Evolutionary conservation across 2,113 vertebrate species (phyloP).

Genomic region (Gila orcuttii): DNA sequence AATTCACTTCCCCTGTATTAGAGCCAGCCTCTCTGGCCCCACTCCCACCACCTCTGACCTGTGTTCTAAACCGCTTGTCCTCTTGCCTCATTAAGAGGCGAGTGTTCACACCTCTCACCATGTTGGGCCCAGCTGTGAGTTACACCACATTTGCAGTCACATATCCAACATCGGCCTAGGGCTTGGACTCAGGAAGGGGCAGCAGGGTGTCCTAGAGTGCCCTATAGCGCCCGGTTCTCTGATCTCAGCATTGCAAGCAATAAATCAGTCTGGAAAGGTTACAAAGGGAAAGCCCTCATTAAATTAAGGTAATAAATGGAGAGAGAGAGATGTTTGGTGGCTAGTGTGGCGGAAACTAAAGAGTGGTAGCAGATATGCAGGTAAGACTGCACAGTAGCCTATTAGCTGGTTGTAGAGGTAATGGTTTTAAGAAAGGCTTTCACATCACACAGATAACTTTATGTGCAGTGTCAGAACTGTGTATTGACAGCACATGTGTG

Average conservation of each 20-base stretch:
- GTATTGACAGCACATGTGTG: slow-evolving; percentile 28
- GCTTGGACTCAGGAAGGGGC: slow-evolving; percentile 67
- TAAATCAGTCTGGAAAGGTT: slow-evolving; percentile 74
- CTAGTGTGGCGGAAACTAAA: not conserved
- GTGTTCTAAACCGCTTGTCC: slow-evolving; percentile 67
- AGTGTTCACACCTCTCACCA: slow-evolving; percentile 76
- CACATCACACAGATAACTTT: not conserved
- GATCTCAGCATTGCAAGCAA: slow-evolving; percentile 68
- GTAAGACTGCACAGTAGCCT: not conserved
- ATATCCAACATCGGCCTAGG: slow-evolving; percentile 16
- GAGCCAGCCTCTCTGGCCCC: slow-evolving; percentile 61
- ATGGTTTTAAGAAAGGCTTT: not conserved
- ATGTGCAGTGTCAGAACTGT: not conserved
- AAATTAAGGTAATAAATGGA: slow-evolving; percentile 69
- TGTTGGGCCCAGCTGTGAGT: slow-evolving; percentile 74
- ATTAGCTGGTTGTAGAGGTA: not conserved
- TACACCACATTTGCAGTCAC: slow-evolving; percentile 16
- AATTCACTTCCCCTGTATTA: slow-evolving; percentile 70
- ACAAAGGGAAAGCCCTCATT: slow-evolving; percentile 72
- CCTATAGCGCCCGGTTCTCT: slow-evolving; percentile 63
- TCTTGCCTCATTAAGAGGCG: slow-evolving; percentile 72
- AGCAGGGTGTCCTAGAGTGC: slow-evolving; percentile 47
- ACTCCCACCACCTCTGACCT: slow-evolving; percentile 68
- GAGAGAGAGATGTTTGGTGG: slow-evolving; percentile 29
- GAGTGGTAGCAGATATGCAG: slow-evolving; percentile 23